Evolutionary conservation across 2,113 vertebrate species (phyloP).

Genomic region (Poeciliopsis retropinna): DNA sequence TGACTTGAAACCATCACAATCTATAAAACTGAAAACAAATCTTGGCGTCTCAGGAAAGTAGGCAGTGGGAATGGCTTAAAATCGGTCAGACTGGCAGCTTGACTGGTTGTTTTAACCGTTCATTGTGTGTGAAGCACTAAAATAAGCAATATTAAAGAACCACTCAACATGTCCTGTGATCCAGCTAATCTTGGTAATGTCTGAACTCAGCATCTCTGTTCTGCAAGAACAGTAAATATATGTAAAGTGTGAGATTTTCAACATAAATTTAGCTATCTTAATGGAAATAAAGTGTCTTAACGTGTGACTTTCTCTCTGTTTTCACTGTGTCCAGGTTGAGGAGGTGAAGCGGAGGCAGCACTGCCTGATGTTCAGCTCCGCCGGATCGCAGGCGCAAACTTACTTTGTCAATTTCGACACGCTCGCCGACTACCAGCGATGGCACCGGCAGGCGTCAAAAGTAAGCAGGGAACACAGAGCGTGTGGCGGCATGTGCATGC

Average conservation of each 20-base stretch:
- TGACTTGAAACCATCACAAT: neutral
- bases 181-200: no score
- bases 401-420: constrained; percentile 95
- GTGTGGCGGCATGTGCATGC: constrained; percentile 14
- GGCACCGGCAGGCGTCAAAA: constrained; percentile 93
- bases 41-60: neutral
- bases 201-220: no score
- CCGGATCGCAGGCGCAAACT: constrained; percentile 90
- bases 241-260: neutral
- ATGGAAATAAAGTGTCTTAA: neutral
- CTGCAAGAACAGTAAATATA: no score
- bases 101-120: neutral
- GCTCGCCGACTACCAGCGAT: constrained; percentile 88
- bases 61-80: neutral
- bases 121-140: no score
- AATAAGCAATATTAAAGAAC: neutral
- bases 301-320: constrained; percentile 4
- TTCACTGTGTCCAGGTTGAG: constrained; percentile 82
- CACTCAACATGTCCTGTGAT: no score
- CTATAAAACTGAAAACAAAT: neutral
- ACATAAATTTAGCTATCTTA: neutral
- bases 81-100: neutral
- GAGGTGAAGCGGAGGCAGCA: constrained; percentile 90
- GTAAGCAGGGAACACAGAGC: constrained; percentile 74
- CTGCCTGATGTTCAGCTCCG: constrained; percentile 92